phyloP scores from a whole-genome alignment of 2,113 vertebrate species.

The Oenanthe melanoleuca region DNA sequence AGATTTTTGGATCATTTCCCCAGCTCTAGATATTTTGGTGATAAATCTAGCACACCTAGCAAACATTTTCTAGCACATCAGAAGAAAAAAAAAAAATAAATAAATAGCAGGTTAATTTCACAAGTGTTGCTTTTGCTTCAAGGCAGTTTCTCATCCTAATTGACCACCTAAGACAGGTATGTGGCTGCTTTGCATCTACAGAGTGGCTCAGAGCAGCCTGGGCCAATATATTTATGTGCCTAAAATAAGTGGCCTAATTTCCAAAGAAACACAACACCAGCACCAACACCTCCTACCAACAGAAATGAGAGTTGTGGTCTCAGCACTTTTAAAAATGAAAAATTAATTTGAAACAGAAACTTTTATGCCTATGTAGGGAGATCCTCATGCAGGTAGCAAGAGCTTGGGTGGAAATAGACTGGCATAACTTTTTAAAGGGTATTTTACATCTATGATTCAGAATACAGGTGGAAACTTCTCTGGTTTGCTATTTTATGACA shows the following conservation, averaged over 20 bases:
- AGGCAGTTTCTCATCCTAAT: neutral
- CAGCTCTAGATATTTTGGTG: neutral
- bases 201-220: neutral
- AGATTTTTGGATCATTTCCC: conserved; percentile 18
- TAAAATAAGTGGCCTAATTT: conserved; percentile 43
- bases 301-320: neutral
- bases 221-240: neutral
- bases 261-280: neutral
- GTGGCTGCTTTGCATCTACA: neutral
- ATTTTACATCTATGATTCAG: neutral
- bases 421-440: neutral
- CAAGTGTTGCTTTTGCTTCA: neutral
- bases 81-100: neutral
- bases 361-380: neutral
- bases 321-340: conserved; percentile 2
- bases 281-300: neutral
- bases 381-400: neutral
- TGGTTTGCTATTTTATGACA: neutral
- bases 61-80: neutral
- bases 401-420: neutral
- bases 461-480: neutral
- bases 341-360: neutral
- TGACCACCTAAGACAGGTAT: neutral
- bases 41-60: conserved; percentile 11
- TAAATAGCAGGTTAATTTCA: neutral